Conservation (phyloP, 1,140 invertebrate species). For the Hypothenemus hampei region DNA sequence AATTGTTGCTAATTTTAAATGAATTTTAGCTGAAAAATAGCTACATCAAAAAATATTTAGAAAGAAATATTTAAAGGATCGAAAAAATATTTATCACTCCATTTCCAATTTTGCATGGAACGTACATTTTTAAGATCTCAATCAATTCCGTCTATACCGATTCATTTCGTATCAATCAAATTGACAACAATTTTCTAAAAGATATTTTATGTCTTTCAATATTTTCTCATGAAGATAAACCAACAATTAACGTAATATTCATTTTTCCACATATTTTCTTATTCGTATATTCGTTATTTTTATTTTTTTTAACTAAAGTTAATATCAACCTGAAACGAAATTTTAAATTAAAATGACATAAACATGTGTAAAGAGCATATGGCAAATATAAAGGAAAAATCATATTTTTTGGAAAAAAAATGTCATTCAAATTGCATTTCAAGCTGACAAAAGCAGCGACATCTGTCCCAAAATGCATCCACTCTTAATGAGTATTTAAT, state of each 20-base stretch:
- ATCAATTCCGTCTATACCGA: not conserved
- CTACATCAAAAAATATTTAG: not conserved
- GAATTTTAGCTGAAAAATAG: not conserved
- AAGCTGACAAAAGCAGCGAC: constrained; percentile 5
- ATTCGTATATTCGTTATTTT: not conserved
- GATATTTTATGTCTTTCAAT: not conserved
- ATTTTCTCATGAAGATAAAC: not conserved
- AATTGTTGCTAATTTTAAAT: no score
- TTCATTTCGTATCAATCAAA: constrained; percentile 3
- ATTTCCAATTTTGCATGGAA: not conserved
- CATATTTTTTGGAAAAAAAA: not conserved
- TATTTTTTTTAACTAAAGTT: not conserved
- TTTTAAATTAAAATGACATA: no score
- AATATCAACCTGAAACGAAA: no score
- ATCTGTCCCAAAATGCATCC: constrained; percentile 2
- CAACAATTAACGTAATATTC: not conserved
- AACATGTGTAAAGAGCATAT: no score
- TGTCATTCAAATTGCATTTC: not conserved
- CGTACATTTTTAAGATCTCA: not conserved
- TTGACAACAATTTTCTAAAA: not conserved
- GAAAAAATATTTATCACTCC: not conserved
- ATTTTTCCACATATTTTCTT: not conserved
- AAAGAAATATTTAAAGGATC: not conserved
- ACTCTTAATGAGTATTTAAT: constrained; percentile 8
- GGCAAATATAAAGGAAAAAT: constrained; percentile 1